These are phyloP conservation scores for Sinella curviseta DNA, from an alignment of 1,140 invertebrate species.

Conservation along the genomic window DNA sequence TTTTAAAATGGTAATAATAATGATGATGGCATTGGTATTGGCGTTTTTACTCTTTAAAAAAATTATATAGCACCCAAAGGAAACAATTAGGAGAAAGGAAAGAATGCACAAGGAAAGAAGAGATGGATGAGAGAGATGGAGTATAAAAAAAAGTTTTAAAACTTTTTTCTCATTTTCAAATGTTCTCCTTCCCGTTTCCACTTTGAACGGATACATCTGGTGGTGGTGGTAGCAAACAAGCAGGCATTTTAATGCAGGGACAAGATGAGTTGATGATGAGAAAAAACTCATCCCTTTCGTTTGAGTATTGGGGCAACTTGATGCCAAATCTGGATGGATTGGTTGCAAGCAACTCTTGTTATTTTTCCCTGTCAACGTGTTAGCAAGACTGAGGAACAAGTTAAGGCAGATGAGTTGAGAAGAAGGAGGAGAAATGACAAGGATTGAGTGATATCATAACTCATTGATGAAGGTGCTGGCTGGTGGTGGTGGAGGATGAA, in stretches of 20 bases:
- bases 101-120: conserved; percentile 8
- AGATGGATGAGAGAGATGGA: not conserved
- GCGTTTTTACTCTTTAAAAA: conserved; percentile 2
- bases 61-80: conserved; percentile 33
- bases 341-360: not conserved
- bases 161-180: too few species aligned
- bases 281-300: too few species aligned
- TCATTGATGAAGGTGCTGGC: not conserved
- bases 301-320: not conserved
- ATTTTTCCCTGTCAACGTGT: not conserved
- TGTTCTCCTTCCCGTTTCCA: too few species aligned
- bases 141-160: too few species aligned
- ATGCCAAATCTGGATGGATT: not conserved
- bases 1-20: not conserved
- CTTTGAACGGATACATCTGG: not conserved
- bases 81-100: conserved; percentile 45
- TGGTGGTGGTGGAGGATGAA: not conserved
- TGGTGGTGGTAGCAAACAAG: not conserved
- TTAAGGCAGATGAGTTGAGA: not conserved
- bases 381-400: not conserved
- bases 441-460: conserved; percentile 8
- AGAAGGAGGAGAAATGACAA: not conserved
- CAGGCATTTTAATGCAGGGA: too few species aligned
- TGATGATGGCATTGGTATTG: not conserved
- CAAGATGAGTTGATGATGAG: too few species aligned